phyloP scores from a whole-genome alignment of 1,140 invertebrate genomes.

The Acromyrmex echinatior region DNA sequence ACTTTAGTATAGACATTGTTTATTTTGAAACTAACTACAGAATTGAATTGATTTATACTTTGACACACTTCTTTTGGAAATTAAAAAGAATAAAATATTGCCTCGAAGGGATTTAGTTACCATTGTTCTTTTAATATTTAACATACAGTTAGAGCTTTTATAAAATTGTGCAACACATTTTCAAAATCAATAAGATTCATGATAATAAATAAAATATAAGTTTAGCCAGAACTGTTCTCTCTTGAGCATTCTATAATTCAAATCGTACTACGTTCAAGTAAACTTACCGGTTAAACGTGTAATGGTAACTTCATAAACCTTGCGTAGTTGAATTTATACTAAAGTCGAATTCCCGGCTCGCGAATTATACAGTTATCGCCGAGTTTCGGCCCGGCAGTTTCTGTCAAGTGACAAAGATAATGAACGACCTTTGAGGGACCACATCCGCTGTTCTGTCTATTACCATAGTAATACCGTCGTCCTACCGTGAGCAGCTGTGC shows the following conservation, averaged over 20 bases:
- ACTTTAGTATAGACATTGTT: no score
- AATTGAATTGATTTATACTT: no score
- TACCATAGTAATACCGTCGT: slow-evolving; percentile 75
- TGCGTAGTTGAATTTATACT: neutral
- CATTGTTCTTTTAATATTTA: no score
- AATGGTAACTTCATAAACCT: neutral
- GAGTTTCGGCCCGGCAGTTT: neutral
- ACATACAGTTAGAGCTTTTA: neutral
- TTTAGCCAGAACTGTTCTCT: neutral
- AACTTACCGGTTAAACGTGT: slow-evolving; percentile 5
- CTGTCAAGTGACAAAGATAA: slow-evolving; percentile 69
- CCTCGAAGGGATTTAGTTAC: no score
- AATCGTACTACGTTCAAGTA: neutral
- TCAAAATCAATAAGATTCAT: neutral
- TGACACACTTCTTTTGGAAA: no score
- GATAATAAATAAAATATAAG: neutral
- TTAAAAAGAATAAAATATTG: no score
- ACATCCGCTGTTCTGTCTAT: slow-evolving; percentile 76
- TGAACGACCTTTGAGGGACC: slow-evolving; percentile 78
- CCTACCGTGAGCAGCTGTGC: slow-evolving; percentile 61
- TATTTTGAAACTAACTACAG: no score
- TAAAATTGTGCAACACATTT: neutral
- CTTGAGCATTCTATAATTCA: neutral
- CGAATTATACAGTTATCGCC: slow-evolving; percentile 17
- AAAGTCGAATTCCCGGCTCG: neutral